A percentile compares a stretch with the other conserved stretches of the same genome.
phyloP scores from a whole-genome alignment of 1,140 invertebrate species.

The Diabrotica undecimpunctata region DNA sequence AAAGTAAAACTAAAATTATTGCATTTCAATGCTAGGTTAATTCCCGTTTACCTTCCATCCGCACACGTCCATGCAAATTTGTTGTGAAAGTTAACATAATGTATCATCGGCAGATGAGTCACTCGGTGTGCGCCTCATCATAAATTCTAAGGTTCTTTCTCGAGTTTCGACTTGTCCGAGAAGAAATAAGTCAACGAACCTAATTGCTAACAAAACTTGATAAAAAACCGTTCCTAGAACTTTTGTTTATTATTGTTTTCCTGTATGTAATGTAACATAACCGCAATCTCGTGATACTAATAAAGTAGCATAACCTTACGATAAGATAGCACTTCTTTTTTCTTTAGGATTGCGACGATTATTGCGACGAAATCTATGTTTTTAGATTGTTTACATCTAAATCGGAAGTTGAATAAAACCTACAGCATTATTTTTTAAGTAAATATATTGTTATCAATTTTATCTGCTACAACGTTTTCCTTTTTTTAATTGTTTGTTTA shows the following conservation, averaged over 20 bases:
- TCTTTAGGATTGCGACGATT: background rate
- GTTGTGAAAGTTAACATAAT: background rate
- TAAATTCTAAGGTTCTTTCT: background rate
- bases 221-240: background rate
- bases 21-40: too few relatives aligned
- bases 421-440: too few relatives aligned
- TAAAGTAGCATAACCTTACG: background rate
- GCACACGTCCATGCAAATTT: too few relatives aligned
- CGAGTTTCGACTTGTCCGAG: background rate
- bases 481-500: too few relatives aligned
- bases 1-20: too few relatives aligned
- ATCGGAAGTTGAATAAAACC: background rate
- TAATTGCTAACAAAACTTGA: background rate
- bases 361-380: background rate
- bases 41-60: too few relatives aligned
- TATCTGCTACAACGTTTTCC: too few relatives aligned
- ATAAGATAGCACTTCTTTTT: background rate
- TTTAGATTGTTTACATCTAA: background rate
- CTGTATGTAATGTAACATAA: slow-evolving; percentile 2
- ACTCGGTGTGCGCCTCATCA: background rate
- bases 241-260: slow-evolving; percentile 3
- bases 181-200: background rate
- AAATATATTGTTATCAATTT: too few relatives aligned
- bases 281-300: slow-evolving; percentile 1
- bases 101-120: background rate